These are phyloP conservation scores for Tauraco erythrolophus DNA, from an alignment of 2,113 vertebrate species.

Conservation along the genomic window DNA sequence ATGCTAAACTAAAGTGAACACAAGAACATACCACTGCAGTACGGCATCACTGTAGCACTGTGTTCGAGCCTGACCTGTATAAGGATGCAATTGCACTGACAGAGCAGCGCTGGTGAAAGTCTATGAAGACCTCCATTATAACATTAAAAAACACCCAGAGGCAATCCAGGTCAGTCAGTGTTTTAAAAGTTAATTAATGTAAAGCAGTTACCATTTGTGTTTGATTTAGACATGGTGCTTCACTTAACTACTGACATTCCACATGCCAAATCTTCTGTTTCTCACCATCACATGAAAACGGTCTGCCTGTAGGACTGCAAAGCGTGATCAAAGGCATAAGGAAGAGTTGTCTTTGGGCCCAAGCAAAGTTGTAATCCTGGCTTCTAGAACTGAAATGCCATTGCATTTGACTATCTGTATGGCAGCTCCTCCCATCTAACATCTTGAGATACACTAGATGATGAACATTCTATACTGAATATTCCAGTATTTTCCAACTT, in stretches of 20 bases:
- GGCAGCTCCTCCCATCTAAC: background rate
- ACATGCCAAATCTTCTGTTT: background rate
- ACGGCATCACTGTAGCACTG: background rate
- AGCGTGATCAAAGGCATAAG: background rate
- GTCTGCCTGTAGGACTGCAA: background rate
- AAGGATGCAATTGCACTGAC: background rate
- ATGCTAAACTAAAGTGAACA: background rate
- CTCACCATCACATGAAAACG: background rate
- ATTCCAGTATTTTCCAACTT: background rate
- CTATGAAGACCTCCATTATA: background rate
- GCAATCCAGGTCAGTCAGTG: background rate
- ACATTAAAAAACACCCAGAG: background rate
- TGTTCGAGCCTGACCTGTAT: background rate
- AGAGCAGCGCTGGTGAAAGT: background rate
- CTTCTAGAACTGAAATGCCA: background rate
- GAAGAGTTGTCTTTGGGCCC: background rate
- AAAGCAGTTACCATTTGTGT: background rate
- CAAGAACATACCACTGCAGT: background rate
- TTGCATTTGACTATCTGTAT: background rate
- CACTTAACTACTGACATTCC: background rate
- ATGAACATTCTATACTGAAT: background rate
- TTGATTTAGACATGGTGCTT: background rate
- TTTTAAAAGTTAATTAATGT: background rate
- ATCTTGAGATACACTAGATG: background rate
- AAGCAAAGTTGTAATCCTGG: background rate